Base-by-base conservation (phyloP, 1,140 invertebrate genomes). In the Dinoponera quadriceps region DNA sequence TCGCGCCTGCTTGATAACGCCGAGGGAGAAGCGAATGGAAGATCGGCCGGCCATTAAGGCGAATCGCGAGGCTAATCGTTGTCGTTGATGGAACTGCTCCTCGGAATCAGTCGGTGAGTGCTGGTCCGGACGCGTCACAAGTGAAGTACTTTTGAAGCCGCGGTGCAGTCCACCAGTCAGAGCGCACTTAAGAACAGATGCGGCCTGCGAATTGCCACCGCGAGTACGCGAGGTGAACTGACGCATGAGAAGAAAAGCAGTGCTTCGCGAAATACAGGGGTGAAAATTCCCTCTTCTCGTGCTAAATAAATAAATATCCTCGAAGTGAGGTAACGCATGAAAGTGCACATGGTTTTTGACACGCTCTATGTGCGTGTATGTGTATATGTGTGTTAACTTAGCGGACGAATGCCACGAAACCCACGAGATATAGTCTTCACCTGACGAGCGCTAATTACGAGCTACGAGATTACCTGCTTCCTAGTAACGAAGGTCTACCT, bases 31-130 rank as follows among this genome's bases (percentile, higher is more conserved):
- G 69, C 29, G 38, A 44, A 62, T 68, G 63, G 74, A 65, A 77
- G 60, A 83, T 49, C 65, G 63, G 44, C 20, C 66, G 16, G 65
- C 68, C 77, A 73, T 84, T 84, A 84, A 84, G 68, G 44, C 60
- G 83, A 84, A 82, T 82, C 75, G 82, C 44, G 51, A 51, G 9
- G 65, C 63, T 84, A 84, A 84, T 81, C 44, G 82, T 57, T 78
- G 74, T 84, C 63, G 57, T 38, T 84, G 74, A 84, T 84, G 82
- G 74, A 60, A 66, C 82, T 51, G 66, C 65, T 69, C 55, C 38
- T 60, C 62, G 63, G 38, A 60, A 63, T 83, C 55, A 48, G 48
- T 27, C 62, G 49, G 62, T 59, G 54, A 84, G 55, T 60, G 48
- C n/a, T n/a, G n/a, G 69, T 44, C 33, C 54, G 38, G 69, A 74